These are phyloP conservation scores for Pissodes strobi DNA, from an alignment of 1,140 invertebrate species.

Conservation along the genomic window DNA sequence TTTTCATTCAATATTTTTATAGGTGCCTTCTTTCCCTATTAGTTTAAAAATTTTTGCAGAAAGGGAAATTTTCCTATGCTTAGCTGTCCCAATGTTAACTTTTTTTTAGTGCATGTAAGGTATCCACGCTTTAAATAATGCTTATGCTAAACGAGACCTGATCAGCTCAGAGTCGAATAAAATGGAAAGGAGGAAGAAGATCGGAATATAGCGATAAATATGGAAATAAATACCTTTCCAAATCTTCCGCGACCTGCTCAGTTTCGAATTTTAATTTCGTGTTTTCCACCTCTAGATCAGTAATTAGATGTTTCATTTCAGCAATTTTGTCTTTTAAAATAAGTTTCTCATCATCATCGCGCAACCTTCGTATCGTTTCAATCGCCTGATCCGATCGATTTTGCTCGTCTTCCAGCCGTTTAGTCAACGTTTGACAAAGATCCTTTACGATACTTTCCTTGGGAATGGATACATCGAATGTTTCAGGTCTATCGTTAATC, in stretches of 20 bases:
- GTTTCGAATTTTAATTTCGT: conserved; percentile 37
- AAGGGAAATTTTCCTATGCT: too few relatives aligned
- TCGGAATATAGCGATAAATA: too few relatives aligned
- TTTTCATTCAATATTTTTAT: too few relatives aligned
- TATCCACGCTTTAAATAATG: too few relatives aligned
- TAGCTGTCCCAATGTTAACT: too few relatives aligned
- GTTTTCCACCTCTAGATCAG: conserved; percentile 38
- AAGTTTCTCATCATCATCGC: conserved; percentile 37
- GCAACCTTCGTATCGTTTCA: conserved; percentile 31
- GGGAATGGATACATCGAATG: conserved; percentile 30
- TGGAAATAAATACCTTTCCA: conserved; percentile 32
- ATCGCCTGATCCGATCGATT: conserved; percentile 24
- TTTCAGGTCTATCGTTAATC: conserved; percentile 25
- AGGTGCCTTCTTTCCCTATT: too few relatives aligned
- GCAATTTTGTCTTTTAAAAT: conserved; percentile 34
- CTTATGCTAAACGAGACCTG: too few relatives aligned
- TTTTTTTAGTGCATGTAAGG: too few relatives aligned
- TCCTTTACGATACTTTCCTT: conserved; percentile 18
- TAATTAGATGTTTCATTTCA: conserved; percentile 35
- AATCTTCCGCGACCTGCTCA: conserved; percentile 32
- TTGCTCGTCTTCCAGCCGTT: conserved; percentile 36
- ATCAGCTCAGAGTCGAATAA: too few relatives aligned
- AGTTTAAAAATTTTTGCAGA: too few relatives aligned
- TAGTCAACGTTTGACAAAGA: conserved; percentile 22
- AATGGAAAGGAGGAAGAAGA: too few relatives aligned